Conservation (phyloP, 2,797 vertebrate genomes). For the Danio kyathit region DNA sequence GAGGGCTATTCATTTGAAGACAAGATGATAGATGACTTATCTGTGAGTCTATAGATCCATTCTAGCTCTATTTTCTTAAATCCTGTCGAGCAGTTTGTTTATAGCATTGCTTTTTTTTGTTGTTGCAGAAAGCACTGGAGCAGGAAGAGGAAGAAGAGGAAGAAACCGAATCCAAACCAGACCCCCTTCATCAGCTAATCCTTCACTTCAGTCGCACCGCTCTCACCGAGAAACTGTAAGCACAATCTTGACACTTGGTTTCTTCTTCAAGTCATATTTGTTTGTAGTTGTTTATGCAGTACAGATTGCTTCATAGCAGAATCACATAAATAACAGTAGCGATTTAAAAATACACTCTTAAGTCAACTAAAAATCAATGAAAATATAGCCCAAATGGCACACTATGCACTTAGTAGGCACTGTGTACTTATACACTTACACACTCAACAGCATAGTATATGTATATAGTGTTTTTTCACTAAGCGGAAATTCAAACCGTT, state of each 20-base stretch:
- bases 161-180: slow-evolving; percentile 88
- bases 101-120: not conserved
- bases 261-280: not conserved
- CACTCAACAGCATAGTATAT: no score
- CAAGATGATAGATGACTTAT: slow-evolving; percentile 93
- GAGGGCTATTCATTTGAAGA: slow-evolving; percentile 95
- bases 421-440: no score
- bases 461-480: no score
- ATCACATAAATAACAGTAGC: not conserved
- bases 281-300: not conserved
- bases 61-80: not conserved
- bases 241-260: not conserved
- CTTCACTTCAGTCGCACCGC: slow-evolving; percentile 95
- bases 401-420: no score
- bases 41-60: slow-evolving; percentile 77
- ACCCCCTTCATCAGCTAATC: slow-evolving; percentile 94
- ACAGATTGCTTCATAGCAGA: no score
- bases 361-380: no score
- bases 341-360: no score
- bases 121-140: slow-evolving; percentile 84
- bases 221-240: slow-evolving; percentile 91
- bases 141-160: slow-evolving; percentile 91
- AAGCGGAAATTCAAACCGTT: no score
- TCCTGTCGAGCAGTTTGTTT: not conserved
- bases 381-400: no score